A percentile compares a stretch with the other conserved stretches of the same genome.
phyloP scores from a whole-genome alignment of 2,113 vertebrate species.

The Drymodes brunneopygia region DNA sequence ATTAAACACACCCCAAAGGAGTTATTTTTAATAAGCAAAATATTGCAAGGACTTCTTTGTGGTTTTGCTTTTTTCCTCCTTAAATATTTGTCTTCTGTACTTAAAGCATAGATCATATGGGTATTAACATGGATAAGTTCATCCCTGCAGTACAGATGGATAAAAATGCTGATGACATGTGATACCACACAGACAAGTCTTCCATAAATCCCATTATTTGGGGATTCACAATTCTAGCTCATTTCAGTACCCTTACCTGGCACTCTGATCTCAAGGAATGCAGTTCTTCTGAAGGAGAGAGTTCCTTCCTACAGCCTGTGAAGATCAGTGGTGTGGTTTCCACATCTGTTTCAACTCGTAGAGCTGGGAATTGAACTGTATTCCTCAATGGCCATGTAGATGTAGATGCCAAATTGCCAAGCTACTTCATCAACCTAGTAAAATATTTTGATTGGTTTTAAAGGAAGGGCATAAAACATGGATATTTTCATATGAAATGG shows the following conservation, averaged over 20 bases:
- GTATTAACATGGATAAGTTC: background rate
- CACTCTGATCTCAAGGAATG: background rate
- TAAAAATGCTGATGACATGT: background rate
- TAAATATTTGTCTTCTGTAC: background rate
- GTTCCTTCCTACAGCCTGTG: background rate
- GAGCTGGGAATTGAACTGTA: background rate
- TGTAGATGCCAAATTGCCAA: background rate
- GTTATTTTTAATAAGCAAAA: background rate
- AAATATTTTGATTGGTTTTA: conserved; percentile 59
- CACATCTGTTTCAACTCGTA: background rate
- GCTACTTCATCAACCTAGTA: conserved; percentile 23
- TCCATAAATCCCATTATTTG: background rate
- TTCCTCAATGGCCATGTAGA: background rate
- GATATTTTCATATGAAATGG: conserved; percentile 26
- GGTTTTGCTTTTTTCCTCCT: background rate
- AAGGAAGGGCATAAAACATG: background rate
- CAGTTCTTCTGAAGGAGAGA: background rate
- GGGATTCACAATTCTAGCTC: background rate
- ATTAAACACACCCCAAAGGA: background rate
- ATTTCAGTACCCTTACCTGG: background rate
- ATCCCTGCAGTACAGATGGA: background rate
- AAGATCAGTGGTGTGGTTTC: background rate
- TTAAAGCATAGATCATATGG: background rate
- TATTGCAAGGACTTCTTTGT: background rate
- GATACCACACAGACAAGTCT: background rate